Conservation (phyloP, 2,113 vertebrate species). For the Anser brachyrhynchus region DNA sequence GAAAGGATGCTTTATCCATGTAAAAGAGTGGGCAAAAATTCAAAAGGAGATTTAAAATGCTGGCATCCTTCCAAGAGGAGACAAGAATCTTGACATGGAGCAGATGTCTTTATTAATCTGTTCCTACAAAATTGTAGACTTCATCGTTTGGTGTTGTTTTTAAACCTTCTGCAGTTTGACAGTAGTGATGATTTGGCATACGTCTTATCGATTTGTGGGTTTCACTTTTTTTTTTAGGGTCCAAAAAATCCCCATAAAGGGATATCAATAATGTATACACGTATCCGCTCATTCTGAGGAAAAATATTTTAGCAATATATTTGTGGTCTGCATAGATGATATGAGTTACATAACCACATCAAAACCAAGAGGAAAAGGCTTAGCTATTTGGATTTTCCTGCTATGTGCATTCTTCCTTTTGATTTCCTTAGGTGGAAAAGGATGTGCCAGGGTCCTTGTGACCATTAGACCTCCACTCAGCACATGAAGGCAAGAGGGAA, state of each 20-base stretch:
- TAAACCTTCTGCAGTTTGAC: neutral
- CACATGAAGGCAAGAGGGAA: neutral
- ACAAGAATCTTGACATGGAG: neutral
- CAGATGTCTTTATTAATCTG: neutral
- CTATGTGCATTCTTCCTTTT: neutral
- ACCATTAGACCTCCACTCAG: neutral
- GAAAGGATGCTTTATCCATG: neutral
- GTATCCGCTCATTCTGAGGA: neutral
- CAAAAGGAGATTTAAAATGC: neutral
- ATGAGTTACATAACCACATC: neutral
- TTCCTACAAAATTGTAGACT: neutral
- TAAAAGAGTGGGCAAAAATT: neutral
- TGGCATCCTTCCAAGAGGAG: neutral
- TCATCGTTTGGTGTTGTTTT: neutral
- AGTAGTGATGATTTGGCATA: neutral
- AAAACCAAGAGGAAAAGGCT: neutral
- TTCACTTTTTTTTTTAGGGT: neutral
- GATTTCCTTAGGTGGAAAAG: neutral
- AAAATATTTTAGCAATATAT: neutral
- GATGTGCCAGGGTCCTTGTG: neutral
- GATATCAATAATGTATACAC: neutral
- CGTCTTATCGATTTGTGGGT: neutral
- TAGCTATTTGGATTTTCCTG: neutral
- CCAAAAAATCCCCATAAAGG: neutral
- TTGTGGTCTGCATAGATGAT: neutral